Conservation (phyloP, 2,797 vertebrate genomes). For the Microctenopoma lineatum region DNA sequence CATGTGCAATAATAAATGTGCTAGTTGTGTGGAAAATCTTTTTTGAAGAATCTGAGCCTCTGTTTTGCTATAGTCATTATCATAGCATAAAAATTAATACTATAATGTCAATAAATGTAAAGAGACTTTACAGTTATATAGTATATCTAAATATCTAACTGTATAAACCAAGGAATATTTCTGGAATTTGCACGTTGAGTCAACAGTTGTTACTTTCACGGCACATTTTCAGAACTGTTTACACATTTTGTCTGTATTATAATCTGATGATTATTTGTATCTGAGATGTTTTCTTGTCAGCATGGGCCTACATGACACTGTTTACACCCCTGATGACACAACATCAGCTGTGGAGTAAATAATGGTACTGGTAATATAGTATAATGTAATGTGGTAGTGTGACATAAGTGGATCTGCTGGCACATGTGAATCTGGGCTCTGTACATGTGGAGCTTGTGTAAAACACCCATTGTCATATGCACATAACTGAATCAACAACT, state of each 20-base stretch:
- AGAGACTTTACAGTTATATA: neutral
- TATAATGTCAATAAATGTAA: constrained; percentile 8
- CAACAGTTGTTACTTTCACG: neutral
- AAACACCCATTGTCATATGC: no score
- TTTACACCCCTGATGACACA: neutral
- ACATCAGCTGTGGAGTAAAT: no score
- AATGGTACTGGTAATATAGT: no score
- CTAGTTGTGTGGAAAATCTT: constrained; percentile 14
- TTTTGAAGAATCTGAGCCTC: constrained; percentile 14
- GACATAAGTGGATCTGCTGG: no score
- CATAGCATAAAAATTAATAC: neutral
- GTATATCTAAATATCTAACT: no score
- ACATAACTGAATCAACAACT: neutral
- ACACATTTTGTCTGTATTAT: no score
- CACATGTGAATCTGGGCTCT: no score
- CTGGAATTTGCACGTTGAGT: neutral
- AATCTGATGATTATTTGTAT: no score
- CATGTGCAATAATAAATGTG: constrained; percentile 19
- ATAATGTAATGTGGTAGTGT: no score
- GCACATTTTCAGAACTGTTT: neutral
- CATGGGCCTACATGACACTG: neutral
- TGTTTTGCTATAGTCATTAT: constrained; percentile 12
- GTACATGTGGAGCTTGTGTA: no score
- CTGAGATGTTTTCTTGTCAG: neutral
- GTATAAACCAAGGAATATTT: neutral